Conservation (phyloP, 2,888 invertebrate species). For the Cantharis nigra region DNA sequence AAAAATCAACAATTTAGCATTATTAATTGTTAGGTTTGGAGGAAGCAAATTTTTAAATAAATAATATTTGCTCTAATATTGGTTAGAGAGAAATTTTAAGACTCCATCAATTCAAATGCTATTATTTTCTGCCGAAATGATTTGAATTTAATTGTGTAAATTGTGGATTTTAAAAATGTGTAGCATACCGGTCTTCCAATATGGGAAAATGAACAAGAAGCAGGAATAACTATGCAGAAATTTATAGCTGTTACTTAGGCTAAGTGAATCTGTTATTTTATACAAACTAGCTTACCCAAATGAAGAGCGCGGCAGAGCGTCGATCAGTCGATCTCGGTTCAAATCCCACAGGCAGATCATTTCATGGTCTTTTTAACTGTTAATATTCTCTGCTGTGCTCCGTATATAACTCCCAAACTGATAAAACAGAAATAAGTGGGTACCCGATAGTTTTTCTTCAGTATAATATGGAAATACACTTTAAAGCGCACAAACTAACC, state of each 20-base stretch:
- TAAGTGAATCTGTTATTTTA: neutral
- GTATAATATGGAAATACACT: neutral
- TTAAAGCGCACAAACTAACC: neutral
- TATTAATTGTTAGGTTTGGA: neutral
- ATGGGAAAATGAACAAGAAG: neutral
- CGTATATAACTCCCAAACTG: neutral
- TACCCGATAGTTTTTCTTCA: neutral
- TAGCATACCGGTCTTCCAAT: neutral
- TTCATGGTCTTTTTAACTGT: too few species aligned
- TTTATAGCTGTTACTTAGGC: neutral
- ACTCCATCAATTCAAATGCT: too few species aligned
- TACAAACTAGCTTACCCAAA: neutral
- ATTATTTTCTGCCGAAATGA: neutral
- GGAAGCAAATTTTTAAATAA: neutral
- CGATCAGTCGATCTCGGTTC: neutral
- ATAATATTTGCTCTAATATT: too few species aligned
- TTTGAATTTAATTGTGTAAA: neutral
- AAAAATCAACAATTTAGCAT: neutral
- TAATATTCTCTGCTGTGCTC: neutral
- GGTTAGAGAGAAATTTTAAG: too few species aligned
- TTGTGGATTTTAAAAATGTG: neutral
- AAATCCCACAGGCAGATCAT: too few species aligned
- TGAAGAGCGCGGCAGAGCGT: neutral
- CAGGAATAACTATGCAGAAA: neutral
- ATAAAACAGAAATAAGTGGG: neutral